Evolutionary conservation across 2,888 invertebrate genomes (phyloP), one percentile per base, ranked within the genome.

Genomic region (Notodonta dromedarius): DNA sequence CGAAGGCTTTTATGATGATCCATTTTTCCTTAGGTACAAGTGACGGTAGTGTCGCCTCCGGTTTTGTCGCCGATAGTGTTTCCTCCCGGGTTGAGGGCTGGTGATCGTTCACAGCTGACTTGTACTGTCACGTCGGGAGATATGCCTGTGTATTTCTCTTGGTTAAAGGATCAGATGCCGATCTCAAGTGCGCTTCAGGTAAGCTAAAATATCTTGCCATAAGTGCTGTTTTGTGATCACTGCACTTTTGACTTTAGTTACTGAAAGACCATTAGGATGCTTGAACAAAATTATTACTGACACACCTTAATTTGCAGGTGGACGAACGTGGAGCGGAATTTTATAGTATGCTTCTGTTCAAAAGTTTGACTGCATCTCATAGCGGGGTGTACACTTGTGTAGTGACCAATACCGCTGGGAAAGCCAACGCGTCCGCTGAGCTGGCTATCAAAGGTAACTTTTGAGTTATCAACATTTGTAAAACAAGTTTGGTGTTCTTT

Each of bases 21-120:
- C 16, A 32, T 60, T 32, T 67, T 60, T 44, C 69, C 62, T 59
- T 73, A 93, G 93, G 90, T 92, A 12, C 91, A 91, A 85, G 78
- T 93, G 64, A 85, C 89, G 35, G 90, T 94, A 70, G 84, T 94
- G 83, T 93, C 94, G 0, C 97, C 97, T 11, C 98, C 98, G n/a
- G 96, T 97, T 61, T 95, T 98, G 77, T 97, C 97, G 72, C 96
- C 97, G 6, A 97, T 98, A 81, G 95, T 94, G 59, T 98, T 98
- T 83, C 97, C 98, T 0, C 95, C 96, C 59, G 97, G 96, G 74
- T 92, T 97, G 46, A 96, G 96, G 86, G 96, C 94, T 13, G 96
- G 97, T 60, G 96, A 97, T 86, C 94, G 97, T 74, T 95, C 97
- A 58, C 96, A 97, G 83, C 94, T 98, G 52, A 96, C 97, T 2